Evolutionary conservation across 2,797 vertebrate genomes (phyloP), one percentile per base, ranked within the genome.

Genomic region (Lutra lutra): DNA sequence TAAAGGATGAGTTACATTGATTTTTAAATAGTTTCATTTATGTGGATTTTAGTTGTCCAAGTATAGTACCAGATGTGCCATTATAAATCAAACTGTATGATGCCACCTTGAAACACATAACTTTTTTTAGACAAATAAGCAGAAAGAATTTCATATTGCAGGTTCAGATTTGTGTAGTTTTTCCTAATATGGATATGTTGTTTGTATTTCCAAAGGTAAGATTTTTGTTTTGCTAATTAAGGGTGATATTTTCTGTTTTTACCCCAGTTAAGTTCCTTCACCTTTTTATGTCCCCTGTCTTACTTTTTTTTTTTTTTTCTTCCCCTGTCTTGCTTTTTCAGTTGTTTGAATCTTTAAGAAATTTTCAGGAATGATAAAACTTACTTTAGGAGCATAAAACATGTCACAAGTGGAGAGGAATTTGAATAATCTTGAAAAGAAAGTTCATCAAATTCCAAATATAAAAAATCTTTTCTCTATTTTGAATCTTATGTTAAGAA

Each of bases 401-500:
- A 1, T 83, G 85, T 93, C 20, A 82, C 68, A 64, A 84, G 77
- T 62, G 20, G 25, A 84, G 43, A 82, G 9, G 13, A 89, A 77
- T 35, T 90, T 60, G 62, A 79, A 46, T 89, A 15, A 43, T 62
- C 70, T 70, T 83, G 40, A 90, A 89, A 93, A 83, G 79, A n/a
- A 11, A 51, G 15, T 77, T 95, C 4, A 66, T 64, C 18, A 79
- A 93, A 66, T 89, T 86, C 56, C n/a, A 72, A 86, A 7, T 46
- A 29, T 66, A 77, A 51, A 51, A 91, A 88, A 88, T 80, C 5
- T 2, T 87, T 78, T 93, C 17, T 91, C 32, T 72, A 2, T 27
- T 87, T 91, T 93, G 62, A 96, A 82, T 60, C 23, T n/a, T 68
- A 77, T 17, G 25, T 79, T 79, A 80, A 86, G 43, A 56, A 64